A percentile compares a stretch with the other conserved stretches of the same genome.
Conservation (phyloP, 2,113 vertebrate genomes). For the Saguinus imperator region DNA sequence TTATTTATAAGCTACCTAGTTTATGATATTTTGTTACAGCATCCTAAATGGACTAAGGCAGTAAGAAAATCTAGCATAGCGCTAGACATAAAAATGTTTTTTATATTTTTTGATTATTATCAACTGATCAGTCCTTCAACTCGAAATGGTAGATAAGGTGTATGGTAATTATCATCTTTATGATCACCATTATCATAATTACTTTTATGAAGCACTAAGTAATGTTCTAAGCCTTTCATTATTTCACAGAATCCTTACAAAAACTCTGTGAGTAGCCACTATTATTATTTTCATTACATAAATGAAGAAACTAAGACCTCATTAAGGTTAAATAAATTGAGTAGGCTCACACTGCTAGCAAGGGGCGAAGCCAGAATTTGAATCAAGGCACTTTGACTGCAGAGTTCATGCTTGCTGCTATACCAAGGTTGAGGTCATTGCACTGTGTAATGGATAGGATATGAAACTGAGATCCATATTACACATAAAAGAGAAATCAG, state of each 20-base stretch:
- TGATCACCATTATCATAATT: not conserved
- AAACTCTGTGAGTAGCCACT: not conserved
- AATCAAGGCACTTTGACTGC: not conserved
- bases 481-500: not conserved
- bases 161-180: not conserved
- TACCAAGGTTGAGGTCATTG: not conserved
- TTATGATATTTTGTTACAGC: not conserved
- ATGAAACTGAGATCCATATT: not conserved
- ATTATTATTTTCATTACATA: not conserved
- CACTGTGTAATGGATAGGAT: not conserved
- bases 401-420: not conserved
- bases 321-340: not conserved
- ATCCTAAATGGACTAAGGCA: not conserved
- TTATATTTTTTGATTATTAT: not conserved
- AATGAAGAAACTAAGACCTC: not conserved
- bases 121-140: not conserved
- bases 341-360: not conserved
- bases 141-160: not conserved
- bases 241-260: constrained; percentile 1
- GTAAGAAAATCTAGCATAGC: not conserved
- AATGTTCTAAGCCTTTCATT: not conserved
- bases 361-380: not conserved
- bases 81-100: not conserved
- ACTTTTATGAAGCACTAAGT: not conserved
- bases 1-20: not conserved